A percentile compares a stretch with the other conserved stretches of the same genome.
Evolutionary conservation across 2,888 invertebrate genomes (phyloP).

Genomic region (Morpho achilles): DNA sequence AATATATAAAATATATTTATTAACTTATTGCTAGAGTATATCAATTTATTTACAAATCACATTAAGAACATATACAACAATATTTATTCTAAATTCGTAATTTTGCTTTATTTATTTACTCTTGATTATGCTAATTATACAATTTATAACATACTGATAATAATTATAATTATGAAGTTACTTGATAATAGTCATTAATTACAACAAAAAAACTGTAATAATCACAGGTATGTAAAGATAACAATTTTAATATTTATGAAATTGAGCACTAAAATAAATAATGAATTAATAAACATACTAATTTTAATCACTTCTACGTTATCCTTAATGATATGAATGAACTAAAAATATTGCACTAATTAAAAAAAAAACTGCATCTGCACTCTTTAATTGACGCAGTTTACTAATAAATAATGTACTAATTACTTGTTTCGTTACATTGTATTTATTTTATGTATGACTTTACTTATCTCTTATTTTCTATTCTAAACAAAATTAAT

Average conservation of each 20-base stretch:
- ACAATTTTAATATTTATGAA: not conserved
- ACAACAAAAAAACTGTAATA: not conserved
- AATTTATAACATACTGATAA: not conserved
- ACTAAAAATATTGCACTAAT: constrained; percentile 23
- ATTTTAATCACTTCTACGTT: constrained; percentile 13
- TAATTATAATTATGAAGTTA: not conserved
- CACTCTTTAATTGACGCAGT: not conserved
- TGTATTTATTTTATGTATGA: too few species aligned
- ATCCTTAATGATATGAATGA: constrained; percentile 16
- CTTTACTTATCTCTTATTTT: too few species aligned
- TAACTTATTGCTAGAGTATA: not conserved
- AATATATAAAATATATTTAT: too few species aligned
- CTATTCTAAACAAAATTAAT: too few species aligned
- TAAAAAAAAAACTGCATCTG: not conserved
- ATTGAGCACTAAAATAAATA: constrained; percentile 22
- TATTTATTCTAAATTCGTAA: not conserved
- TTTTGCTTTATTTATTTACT: too few species aligned
- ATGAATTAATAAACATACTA: constrained; percentile 6
- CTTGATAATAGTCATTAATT: not conserved
- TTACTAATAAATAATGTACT: too few species aligned
- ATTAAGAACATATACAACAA: not conserved
- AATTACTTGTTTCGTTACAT: too few species aligned
- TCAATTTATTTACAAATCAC: constrained; percentile 4
- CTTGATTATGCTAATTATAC: not conserved
- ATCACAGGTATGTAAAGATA: constrained; percentile 5